Evolutionary conservation across 1,140 invertebrate species (phyloP), one percentile per base, ranked within the genome.

Genomic region (Papilio glaucus): DNA sequence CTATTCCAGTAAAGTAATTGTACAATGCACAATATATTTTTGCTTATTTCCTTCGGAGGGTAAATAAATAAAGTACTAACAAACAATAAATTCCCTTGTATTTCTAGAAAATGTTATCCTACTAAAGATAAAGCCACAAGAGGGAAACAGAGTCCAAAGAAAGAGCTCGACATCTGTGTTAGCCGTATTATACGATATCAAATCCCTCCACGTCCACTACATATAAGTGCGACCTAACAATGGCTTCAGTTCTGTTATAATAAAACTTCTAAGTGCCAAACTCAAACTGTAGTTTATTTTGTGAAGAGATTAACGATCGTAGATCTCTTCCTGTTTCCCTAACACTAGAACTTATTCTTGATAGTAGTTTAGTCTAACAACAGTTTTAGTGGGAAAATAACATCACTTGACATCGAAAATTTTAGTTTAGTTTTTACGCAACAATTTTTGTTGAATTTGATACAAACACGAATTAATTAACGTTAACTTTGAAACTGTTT

Each of bases 241-340:
- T 57, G 21, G 21, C 49, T 57, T 57, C 24, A 57, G 18, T 57
- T 57, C 49, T 15, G 5, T 18, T 8, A 10, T 57, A 57, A 24
- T 57, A 57, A 57, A 57, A 57, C 21, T 57, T 57, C 21, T 21
- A 57, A 57, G 49, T 57, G 21, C 49, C 49, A 57, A 57, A 57
- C 21, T 24, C 6, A 0, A 24, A 57, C 8, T 57, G 49, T 57
- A 57, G 49, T 57, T 57, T 57, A 57, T 57, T 57, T 57, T 24
- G 49, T 57, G 6, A 24, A 57, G 49, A 57, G 49, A 57, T 57
- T 24, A 57, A 57, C 21, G 49, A 57, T 57, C 3, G 49, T 57
- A 13, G 21, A 57, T 57, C 49, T 49, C 45, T 57, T 57, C 49
- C 49, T 26, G 49, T 57, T 57, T 57, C 21, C 49, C 24, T 24